Percentiles rank a stretch among this genome's conserved stretches.
Conservation (phyloP, 2,113 vertebrate genomes). For the Sphyrna mokarran region DNA sequence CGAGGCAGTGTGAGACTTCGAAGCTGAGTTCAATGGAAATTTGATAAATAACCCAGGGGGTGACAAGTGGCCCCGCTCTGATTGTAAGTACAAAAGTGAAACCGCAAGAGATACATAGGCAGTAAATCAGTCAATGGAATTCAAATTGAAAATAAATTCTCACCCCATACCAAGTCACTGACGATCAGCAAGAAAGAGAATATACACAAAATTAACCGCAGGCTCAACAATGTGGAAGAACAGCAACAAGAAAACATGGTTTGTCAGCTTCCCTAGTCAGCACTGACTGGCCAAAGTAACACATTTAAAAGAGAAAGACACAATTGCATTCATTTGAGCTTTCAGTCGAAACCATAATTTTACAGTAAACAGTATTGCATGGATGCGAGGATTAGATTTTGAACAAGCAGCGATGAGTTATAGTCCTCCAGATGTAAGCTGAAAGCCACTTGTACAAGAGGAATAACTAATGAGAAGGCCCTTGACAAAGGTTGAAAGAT, state of each 20-base stretch:
- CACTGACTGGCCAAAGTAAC: neutral
- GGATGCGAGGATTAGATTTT: neutral
- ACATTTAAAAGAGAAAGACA: neutral
- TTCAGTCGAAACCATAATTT: neutral
- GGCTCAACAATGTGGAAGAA: neutral
- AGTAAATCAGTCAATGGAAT: neutral
- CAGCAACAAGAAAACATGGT: neutral
- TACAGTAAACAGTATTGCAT: neutral
- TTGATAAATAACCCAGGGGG: neutral
- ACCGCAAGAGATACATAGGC: neutral
- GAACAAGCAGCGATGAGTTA: neutral
- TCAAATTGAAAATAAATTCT: neutral
- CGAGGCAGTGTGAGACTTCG: neutral
- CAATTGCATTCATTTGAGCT: neutral
- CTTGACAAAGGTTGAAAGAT: neutral
- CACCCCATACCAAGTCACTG: neutral
- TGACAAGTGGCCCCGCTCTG: neutral
- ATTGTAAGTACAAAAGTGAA: neutral
- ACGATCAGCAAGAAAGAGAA: neutral
- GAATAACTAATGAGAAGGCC: neutral
- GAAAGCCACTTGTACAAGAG: neutral
- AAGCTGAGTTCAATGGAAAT: neutral
- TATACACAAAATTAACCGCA: neutral
- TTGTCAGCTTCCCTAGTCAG: neutral
- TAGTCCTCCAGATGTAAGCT: neutral